A percentile compares a stretch with the other conserved stretches of the same genome.
Evolutionary conservation across 2,888 invertebrate species (phyloP).

Genomic region (Charanyca ferruginea): DNA sequence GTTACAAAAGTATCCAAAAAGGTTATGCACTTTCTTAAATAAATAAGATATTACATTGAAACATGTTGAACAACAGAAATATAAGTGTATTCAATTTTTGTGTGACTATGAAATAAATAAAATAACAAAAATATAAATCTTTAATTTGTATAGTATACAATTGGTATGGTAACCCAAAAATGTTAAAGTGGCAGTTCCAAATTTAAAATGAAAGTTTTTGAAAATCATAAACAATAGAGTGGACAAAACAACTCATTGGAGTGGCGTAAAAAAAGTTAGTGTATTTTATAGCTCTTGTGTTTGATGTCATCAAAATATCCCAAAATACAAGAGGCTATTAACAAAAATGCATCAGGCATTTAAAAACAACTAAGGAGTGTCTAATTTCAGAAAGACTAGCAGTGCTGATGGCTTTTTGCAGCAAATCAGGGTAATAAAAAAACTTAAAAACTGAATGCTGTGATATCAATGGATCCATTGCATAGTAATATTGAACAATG

Average conservation of each 20-base stretch:
- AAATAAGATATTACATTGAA: slow-evolving; percentile 68
- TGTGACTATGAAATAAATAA: slow-evolving; percentile 84
- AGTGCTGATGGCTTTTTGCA: background rate
- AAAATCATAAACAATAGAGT: background rate
- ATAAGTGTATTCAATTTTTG: slow-evolving; percentile 81
- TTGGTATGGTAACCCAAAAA: slow-evolving; percentile 54
- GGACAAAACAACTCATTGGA: slow-evolving; percentile 9
- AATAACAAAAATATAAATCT: slow-evolving; percentile 72
- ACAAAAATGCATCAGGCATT: background rate
- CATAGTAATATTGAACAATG: background rate
- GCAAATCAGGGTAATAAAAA: slow-evolving; percentile 1
- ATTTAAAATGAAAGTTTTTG: background rate
- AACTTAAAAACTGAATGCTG: background rate
- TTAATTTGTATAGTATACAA: slow-evolving; percentile 73
- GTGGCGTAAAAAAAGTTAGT: background rate
- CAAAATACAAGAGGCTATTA: slow-evolving; percentile 7
- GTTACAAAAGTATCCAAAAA: slow-evolving; percentile 69
- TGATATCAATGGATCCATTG: background rate
- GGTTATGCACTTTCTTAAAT: slow-evolving; percentile 65
- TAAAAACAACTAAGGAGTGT: background rate
- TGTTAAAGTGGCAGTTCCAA: slow-evolving; percentile 9
- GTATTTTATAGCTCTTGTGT: background rate
- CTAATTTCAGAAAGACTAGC: no score
- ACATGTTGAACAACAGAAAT: slow-evolving; percentile 81
- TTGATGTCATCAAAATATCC: slow-evolving; percentile 1